A percentile compares a stretch with the other conserved stretches of the same genome.
Conservation (phyloP, 2,888 invertebrate genomes). For the Limnephilus lunatus region DNA sequence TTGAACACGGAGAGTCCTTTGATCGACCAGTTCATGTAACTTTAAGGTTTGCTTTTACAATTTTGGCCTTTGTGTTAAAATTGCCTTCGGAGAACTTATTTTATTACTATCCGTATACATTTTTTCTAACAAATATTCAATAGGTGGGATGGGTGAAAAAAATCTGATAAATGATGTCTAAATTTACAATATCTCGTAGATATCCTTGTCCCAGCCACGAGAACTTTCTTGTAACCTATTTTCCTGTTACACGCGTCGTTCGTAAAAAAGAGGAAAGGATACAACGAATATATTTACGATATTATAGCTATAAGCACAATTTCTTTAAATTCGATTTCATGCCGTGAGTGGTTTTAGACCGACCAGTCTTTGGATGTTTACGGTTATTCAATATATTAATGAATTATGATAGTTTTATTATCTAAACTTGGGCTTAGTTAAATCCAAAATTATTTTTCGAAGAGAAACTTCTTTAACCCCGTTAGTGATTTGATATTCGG, state of each 20-base stretch:
- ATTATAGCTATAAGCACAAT: background rate
- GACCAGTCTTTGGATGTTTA: too few relatives aligned
- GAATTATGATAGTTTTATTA: too few relatives aligned
- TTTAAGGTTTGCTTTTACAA: background rate
- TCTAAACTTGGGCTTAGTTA: too few relatives aligned
- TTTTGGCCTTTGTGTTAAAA: background rate
- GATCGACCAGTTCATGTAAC: background rate
- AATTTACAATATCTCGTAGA: too few relatives aligned
- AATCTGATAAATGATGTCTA: background rate
- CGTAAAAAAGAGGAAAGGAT: background rate
- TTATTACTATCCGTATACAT: background rate
- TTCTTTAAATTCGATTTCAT: background rate
- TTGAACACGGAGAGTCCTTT: background rate
- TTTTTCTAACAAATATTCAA: background rate
- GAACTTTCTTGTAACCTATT: background rate
- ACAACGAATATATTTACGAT: background rate
- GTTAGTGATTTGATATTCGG: too few relatives aligned
- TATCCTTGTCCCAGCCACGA: too few relatives aligned
- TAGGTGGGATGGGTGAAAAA: background rate
- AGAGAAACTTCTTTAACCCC: too few relatives aligned
- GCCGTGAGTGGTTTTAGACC: too few relatives aligned
- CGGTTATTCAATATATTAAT: too few relatives aligned
- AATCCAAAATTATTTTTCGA: too few relatives aligned
- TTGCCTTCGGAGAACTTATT: background rate
- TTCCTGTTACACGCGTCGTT: background rate